Conservation (phyloP, 92 coral and sea anemone species). For the Umimayanthus kanabou region DNA sequence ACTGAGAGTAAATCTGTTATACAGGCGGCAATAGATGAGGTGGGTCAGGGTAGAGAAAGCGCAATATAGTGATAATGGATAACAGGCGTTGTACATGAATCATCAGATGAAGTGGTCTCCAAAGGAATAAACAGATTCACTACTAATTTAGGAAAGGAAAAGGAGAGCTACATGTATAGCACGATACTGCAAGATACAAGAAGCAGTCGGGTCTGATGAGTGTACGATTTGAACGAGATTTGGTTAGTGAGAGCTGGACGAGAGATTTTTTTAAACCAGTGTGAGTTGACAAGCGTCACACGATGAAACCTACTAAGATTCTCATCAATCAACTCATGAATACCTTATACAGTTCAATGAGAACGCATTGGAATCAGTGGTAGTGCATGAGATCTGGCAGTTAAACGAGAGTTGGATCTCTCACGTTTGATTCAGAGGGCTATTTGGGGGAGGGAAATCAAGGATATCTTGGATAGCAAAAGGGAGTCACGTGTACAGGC, state of each 20-base stretch:
- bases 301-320: no score
- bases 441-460: no score
- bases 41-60: neutral
- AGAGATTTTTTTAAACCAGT: no score
- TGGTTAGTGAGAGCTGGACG: neutral
- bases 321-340: neutral
- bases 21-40: constrained; percentile 54
- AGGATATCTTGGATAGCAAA: no score
- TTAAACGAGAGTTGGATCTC: no score
- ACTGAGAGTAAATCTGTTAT: constrained; percentile 50
- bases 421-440: no score
- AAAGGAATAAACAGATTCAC: neutral
- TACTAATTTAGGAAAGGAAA: neutral
- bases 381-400: neutral
- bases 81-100: neutral
- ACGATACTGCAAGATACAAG: neutral
- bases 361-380: neutral
- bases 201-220: neutral
- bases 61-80: neutral
- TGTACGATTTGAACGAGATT: no score
- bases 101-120: neutral
- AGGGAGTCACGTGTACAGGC: no score
- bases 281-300: no score
- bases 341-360: no score
- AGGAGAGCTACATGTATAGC: neutral